Evolutionary conservation across 2,888 invertebrate species (phyloP).

Genomic region (Chrysolina americana): DNA sequence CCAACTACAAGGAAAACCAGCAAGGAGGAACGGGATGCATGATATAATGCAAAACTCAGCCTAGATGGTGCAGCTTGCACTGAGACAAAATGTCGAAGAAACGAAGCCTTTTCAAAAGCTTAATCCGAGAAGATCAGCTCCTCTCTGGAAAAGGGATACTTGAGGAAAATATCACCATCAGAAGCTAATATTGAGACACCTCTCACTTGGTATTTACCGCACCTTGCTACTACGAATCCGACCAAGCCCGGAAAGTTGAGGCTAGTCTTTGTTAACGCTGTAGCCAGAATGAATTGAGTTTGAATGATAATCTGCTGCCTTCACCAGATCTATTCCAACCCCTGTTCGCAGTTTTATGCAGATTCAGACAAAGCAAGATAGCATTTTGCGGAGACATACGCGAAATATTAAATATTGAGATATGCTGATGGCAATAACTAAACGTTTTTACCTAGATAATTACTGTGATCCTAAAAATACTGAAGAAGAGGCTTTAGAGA

Average conservation of each 20-base stretch:
- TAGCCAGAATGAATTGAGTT: neutral
- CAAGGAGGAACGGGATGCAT: neutral
- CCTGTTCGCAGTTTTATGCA: neutral
- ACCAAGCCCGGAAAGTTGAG: neutral
- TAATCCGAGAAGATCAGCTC: conserved; percentile 1
- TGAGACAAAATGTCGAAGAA: neutral
- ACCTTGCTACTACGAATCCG: neutral
- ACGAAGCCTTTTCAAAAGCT: too few species aligned
- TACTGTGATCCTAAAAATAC: neutral
- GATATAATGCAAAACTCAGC: neutral
- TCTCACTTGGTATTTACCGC: conserved; percentile 4
- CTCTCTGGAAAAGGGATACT: neutral
- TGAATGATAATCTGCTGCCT: conserved; percentile 3
- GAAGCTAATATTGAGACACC: neutral
- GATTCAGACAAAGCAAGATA: neutral
- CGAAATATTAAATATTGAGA: neutral
- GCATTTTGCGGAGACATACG: neutral
- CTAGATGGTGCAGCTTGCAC: neutral
- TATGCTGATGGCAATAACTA: neutral
- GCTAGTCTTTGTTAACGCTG: conserved; percentile 1
- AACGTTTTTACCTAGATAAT: conserved; percentile 3
- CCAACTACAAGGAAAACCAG: neutral
- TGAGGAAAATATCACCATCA: neutral
- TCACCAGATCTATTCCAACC: neutral
- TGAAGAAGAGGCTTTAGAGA: neutral